A percentile compares a stretch with the other conserved stretches of the same genome.
Conservation (phyloP, 2,797 vertebrate genomes). For the Prunella strophiata region DNA sequence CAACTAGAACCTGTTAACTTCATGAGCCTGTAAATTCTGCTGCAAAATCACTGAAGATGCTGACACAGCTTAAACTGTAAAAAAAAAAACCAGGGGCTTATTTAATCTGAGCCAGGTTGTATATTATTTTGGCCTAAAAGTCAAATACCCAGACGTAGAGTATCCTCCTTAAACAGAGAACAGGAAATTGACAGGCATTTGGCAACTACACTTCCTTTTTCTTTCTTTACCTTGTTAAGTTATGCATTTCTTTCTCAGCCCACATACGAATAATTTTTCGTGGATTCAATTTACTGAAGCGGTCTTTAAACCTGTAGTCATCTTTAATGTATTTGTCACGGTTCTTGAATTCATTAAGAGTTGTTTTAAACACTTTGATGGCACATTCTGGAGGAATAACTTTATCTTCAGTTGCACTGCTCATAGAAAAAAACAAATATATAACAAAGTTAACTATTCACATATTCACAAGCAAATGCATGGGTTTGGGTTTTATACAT, state of each 20-base stretch:
- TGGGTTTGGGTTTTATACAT: not conserved
- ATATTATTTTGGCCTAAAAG: not conserved
- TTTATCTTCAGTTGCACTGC: constrained; percentile 78
- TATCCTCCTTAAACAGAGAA: not conserved
- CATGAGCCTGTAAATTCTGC: not conserved
- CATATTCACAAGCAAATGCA: not conserved
- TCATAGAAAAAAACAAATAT: not conserved
- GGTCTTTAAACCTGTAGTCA: constrained; percentile 97
- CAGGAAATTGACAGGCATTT: not conserved
- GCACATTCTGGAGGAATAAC: constrained; percentile 89
- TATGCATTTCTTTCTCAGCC: constrained; percentile 99
- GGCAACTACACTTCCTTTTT: not conserved
- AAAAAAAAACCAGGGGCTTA: not conserved
- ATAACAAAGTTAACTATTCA: not conserved
- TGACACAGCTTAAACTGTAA: not conserved
- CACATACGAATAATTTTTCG: constrained; percentile 96
- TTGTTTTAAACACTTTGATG: constrained; percentile 98
- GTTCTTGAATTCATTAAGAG: constrained; percentile 97
- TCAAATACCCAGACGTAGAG: fast-evolving
- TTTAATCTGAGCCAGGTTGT: not conserved
- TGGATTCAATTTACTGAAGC: constrained; percentile 96
- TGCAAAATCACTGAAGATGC: not conserved
- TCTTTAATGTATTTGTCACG: constrained; percentile 98
- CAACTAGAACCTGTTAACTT: not conserved
- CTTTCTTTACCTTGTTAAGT: constrained; percentile 86